Evolutionary conservation across 2,113 vertebrate genomes (phyloP), one percentile per base, ranked within the genome.

Genomic region (Puntigrus tetrazona): DNA sequence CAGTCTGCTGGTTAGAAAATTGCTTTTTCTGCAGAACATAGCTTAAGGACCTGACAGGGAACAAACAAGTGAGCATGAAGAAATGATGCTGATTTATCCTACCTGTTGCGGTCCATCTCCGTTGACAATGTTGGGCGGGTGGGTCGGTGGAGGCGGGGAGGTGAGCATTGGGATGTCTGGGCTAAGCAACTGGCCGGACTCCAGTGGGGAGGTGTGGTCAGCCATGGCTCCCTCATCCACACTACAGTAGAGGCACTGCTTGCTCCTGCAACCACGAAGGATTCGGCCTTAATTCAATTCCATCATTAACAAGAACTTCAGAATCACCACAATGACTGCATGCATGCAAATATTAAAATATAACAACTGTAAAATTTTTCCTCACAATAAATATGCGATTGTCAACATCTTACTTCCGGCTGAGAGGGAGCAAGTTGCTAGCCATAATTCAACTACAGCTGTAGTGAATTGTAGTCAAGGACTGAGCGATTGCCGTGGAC

Each of bases 91-190:
- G 29, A 69, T 47, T 45, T 8, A 14, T 75, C 76, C 31, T 96
- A 99, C 97, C 97, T 99, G 97, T 91, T 98, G 97, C 83, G 96
- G 94, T 89, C 96, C 97, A 89, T 99, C 97, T 63, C 97, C 97
- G 75, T 98, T 98, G 93, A 97, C 96, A 94, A 99, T 97, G 73
- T 38, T 84, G 72, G 84, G 61, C 22, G 82, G 87, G 52, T 84
- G 80, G 72, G 95, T 91, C 86, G 96, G 93, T 89, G 97, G 95
- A 85, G 95, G 92, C 36, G 93, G 92, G 14, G 94, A 92, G 41
- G 90, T 94, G 47, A 98, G 94, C 88, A 98, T 95, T 90, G 96
- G 96, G 91, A 97, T 96, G 91, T 99, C 97, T 90, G 95, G 94
- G 94, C 94, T 96, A 93, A 97, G 94, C 93, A 97, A 95, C 83